phyloP scores from a whole-genome alignment of 1,140 invertebrate genomes.

The Drosophila eugracilis region DNA sequence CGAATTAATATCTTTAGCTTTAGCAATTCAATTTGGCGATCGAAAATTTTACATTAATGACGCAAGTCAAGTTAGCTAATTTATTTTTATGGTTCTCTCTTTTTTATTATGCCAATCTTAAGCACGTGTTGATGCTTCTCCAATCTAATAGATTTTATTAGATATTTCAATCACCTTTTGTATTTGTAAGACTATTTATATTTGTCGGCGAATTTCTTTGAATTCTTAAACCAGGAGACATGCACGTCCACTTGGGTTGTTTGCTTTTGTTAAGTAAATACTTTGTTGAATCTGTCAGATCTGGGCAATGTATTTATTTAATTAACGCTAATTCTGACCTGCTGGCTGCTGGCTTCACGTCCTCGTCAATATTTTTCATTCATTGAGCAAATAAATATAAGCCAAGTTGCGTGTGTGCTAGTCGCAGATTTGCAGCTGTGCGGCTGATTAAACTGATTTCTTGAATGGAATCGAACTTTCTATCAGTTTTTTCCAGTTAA shows the following conservation, averaged over 20 bases:
- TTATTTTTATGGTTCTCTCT: conserved; percentile 1
- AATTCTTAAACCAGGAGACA: conserved; percentile 8
- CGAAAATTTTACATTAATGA: conserved; percentile 1
- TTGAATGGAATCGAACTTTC: background rate
- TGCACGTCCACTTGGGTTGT: conserved; percentile 18
- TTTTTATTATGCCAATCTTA: conserved; percentile 2
- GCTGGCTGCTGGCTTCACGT: conserved; percentile 19
- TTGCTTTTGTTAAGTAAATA: conserved; percentile 20
- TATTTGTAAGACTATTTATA: conserved; percentile 9
- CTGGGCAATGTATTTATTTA: conserved; percentile 57
- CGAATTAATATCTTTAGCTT: conserved; percentile 15
- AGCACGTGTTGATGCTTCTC: conserved; percentile 16
- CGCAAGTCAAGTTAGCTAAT: conserved; percentile 18
- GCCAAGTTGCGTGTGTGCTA: conserved; percentile 65
- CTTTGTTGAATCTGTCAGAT: conserved; percentile 12
- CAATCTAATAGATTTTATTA: background rate
- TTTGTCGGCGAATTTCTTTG: conserved; percentile 34
- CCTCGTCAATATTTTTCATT: conserved; percentile 49
- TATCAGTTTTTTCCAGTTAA: too few species aligned
- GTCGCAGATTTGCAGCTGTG: conserved; percentile 21
- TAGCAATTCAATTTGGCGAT: background rate
- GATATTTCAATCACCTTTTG: too few species aligned
- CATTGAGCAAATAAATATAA: conserved; percentile 65
- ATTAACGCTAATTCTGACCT: conserved; percentile 57
- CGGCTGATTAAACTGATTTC: conserved; percentile 5